These are phyloP conservation scores for Erpobdella octoculata DNA, from an alignment of 2,888 invertebrate species.

Conservation along the genomic window DNA sequence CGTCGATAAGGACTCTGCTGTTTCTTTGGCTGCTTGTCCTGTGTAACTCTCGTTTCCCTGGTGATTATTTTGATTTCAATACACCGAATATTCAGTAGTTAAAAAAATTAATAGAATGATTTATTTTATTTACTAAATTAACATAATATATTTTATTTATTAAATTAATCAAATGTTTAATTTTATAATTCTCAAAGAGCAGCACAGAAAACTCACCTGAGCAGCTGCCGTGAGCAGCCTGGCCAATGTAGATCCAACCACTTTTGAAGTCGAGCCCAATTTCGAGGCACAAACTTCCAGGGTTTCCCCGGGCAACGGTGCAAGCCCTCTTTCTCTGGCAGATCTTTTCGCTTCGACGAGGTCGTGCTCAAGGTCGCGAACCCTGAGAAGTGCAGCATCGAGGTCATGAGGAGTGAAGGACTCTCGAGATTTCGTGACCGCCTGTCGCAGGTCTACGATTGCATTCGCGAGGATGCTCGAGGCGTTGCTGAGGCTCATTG, in stretches of 20 bases:
- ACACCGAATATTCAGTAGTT: no score
- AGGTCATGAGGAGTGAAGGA: slow-evolving; percentile 63
- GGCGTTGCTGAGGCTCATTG: slow-evolving; percentile 65
- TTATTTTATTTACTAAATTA: no score
- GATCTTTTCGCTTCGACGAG: slow-evolving; percentile 72
- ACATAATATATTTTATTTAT: no score
- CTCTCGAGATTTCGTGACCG: slow-evolving; percentile 53
- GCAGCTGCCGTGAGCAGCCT: slow-evolving; percentile 77
- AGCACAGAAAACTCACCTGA: slow-evolving; percentile 52
- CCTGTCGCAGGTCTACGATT: slow-evolving; percentile 62
- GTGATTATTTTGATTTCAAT: no score
- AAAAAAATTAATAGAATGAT: no score
- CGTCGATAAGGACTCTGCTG: slow-evolving; percentile 68
- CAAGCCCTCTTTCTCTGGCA: slow-evolving; percentile 64
- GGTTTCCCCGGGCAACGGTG: slow-evolving; percentile 78
- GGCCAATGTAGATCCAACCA: slow-evolving; percentile 73
- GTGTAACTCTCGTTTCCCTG: slow-evolving; percentile 69
- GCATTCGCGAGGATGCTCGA: slow-evolving; percentile 60
- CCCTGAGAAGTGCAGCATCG: slow-evolving; percentile 72
- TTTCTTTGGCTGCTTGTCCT: slow-evolving; percentile 71
- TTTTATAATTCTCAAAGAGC: background rate
- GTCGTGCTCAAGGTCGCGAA: slow-evolving; percentile 71
- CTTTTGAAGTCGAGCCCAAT: slow-evolving; percentile 62
- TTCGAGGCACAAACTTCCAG: slow-evolving; percentile 51
- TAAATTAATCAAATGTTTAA: background rate